A percentile compares a stretch with the other conserved stretches of the same genome.
phyloP scores from a whole-genome alignment of 2,797 vertebrate genomes.

The Mus spretus region DNA sequence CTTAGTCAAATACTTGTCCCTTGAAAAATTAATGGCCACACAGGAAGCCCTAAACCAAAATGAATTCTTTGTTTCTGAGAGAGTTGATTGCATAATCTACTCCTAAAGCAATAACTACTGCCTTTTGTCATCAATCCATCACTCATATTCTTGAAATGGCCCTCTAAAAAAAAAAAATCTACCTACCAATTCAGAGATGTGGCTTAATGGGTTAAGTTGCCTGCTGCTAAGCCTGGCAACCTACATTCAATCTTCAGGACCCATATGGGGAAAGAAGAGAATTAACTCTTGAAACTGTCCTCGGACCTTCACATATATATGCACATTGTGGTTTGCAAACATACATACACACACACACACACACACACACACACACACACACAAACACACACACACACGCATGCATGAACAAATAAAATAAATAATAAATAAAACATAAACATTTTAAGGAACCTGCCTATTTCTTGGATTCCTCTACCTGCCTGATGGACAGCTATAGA shows the following conservation, averaged over 20 bases:
- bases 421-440: too few relatives aligned
- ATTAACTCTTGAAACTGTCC: neutral
- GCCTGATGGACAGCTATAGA: too few relatives aligned
- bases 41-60: neutral
- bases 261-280: neutral
- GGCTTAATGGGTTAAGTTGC: neutral
- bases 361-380: neutral
- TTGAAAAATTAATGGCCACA: constrained; percentile 10
- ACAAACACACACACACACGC: neutral
- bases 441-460: neutral
- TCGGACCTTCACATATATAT: neutral
- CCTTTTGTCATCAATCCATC: neutral
- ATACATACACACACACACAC: neutral
- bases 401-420: neutral
- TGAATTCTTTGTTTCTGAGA: neutral
- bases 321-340: neutral
- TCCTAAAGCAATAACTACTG: constrained; percentile 9
- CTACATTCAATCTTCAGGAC: neutral
- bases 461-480: neutral
- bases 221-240: neutral
- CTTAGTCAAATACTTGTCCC: constrained; percentile 24
- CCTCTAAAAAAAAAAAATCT: neutral
- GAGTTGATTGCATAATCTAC: neutral
- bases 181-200: neutral
- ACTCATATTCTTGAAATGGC: neutral